Percentiles rank a stretch among this genome's conserved stretches.
These are phyloP conservation scores for Salmo trutta DNA, from an alignment of 2,797 vertebrate genomes.

Conservation along the genomic window DNA sequence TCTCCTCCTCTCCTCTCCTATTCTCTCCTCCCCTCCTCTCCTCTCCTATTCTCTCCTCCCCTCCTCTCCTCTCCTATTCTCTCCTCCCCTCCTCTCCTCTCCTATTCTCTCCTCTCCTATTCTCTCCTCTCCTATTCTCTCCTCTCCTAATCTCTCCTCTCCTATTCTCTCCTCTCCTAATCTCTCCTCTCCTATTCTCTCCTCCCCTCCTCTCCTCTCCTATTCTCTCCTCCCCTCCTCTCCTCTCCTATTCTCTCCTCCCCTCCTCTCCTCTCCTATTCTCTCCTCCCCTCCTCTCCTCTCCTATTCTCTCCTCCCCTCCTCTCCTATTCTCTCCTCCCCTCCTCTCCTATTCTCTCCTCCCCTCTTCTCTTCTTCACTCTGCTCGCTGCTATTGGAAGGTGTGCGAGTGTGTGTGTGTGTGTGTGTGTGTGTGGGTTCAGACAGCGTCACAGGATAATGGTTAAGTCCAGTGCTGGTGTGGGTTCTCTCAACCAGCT, in stretches of 20 bases:
- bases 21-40: conserved; percentile 25
- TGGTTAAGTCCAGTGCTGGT: background rate
- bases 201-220: conserved; percentile 18
- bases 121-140: conserved; percentile 18
- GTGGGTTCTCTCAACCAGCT: conserved; percentile 8
- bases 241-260: conserved; percentile 18
- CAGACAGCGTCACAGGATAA: background rate
- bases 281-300: conserved; percentile 17
- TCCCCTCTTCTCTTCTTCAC: conserved; percentile 8
- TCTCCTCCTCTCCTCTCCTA: conserved; percentile 22
- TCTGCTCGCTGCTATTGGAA: conserved; percentile 30
- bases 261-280: conserved; percentile 9
- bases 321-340: conserved; percentile 9
- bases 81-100: conserved; percentile 19
- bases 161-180: conserved; percentile 15
- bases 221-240: conserved; percentile 20
- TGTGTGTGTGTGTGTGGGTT: conserved; percentile 13
- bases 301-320: conserved; percentile 9
- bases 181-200: conserved; percentile 8
- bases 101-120: conserved; percentile 16
- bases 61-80: conserved; percentile 18
- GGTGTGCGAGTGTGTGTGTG: conserved; percentile 26
- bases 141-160: no score
- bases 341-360: conserved; percentile 25
- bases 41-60: conserved; percentile 8